These are phyloP conservation scores for Suncus etruscus DNA, from an alignment of 2,113 vertebrate genomes.

Conservation along the genomic window DNA sequence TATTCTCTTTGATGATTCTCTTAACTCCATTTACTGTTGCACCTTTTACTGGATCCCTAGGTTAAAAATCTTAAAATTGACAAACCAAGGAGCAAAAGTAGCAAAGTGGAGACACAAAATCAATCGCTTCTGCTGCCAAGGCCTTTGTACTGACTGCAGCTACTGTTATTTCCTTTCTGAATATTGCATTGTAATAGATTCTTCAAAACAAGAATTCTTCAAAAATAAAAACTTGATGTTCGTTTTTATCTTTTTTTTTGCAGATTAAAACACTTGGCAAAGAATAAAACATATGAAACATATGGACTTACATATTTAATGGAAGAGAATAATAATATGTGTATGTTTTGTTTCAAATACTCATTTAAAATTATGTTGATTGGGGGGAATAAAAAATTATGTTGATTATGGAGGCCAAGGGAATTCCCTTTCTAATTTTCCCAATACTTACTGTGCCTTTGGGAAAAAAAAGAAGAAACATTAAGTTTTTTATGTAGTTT, in stretches of 20 bases:
- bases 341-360: neutral
- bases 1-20: neutral
- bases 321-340: neutral
- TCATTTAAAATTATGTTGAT: neutral
- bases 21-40: neutral
- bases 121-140: neutral
- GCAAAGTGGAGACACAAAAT: neutral
- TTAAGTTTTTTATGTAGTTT: too few relatives aligned
- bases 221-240: neutral
- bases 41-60: neutral
- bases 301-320: neutral
- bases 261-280: neutral
- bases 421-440: too few relatives aligned
- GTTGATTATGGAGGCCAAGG: too few relatives aligned
- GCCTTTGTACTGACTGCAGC: neutral
- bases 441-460: too few relatives aligned
- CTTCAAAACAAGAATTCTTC: neutral
- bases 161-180: neutral
- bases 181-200: neutral
- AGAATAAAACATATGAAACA: neutral
- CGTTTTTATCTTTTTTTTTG: neutral
- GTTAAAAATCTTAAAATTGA: slow-evolving; percentile 1
- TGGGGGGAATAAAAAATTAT: too few relatives aligned
- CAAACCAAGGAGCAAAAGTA: neutral
- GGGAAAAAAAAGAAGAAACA: too few relatives aligned